Base-by-base conservation (phyloP, 2,888 invertebrate species). In the Dynastes maya region DNA sequence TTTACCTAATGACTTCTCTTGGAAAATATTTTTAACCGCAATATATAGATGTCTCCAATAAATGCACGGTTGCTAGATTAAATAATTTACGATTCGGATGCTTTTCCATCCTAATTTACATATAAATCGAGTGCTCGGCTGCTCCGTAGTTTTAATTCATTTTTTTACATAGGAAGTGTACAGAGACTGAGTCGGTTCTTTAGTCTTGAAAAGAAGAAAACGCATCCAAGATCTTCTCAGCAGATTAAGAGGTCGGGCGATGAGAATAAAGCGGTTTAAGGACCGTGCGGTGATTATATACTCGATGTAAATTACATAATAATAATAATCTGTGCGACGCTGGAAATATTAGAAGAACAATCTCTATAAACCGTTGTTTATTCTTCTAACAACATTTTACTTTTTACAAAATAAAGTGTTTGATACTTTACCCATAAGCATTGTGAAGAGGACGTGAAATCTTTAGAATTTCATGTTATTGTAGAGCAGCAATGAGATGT, bases 241-340 rank as follows among this genome's bases (percentile, higher is more conserved):
- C 45, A 63, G 72, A 74, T 74, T 74, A 74, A 40, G 61, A 74
- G 72, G 61, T 27, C 61, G 61, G 45, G 27, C 49, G 72, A 74
- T 74, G 72, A 74, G 72, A 74, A 74, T 58, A 61, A 74, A 63
- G 58, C 61, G 49, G 45, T 61, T 27, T 63, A 63, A 61, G 45
- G 63, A 49, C 61, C 45, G 49, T 40, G 72, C 45, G 5, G 40
- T 40, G 72, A 74, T 61, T 40, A 27, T 61, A 29, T 61, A 55
- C 58, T 55, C 45, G 16, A 37, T 45, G 61, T 72, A 72, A 61
- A 72, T 74, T 74, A 74, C 27, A 45, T 74, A 61, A 71, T 58
- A 71, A 22, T 22, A 22, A 70, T 29, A 70, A 72, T 61, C 72
- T 22, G n/a, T 61, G 45, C 49, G 61, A 29, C 29, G 45, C 22